Conservation (phyloP, 2,113 vertebrate genomes). For the Nibea albiflora region DNA sequence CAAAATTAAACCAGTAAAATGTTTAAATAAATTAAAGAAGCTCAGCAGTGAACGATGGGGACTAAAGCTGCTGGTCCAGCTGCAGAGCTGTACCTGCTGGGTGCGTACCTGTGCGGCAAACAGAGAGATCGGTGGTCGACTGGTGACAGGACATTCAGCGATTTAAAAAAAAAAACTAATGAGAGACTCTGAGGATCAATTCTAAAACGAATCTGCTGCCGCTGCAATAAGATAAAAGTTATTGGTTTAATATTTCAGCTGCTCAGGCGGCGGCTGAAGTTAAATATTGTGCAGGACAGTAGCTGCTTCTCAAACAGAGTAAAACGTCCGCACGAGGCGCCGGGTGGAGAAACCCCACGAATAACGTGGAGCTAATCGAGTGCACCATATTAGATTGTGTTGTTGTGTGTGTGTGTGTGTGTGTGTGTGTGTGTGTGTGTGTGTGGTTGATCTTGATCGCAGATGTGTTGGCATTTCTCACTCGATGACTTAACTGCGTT, state of each 20-base stretch:
- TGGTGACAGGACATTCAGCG: too few species aligned
- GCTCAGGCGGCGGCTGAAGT: background rate
- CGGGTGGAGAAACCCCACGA: background rate
- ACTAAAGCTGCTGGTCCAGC: too few species aligned
- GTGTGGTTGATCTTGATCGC: constrained; percentile 35
- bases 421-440: background rate
- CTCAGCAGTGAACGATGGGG: too few species aligned
- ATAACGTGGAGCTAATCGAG: constrained; percentile 13
- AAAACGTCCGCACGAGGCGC: background rate
- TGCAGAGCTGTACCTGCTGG: too few species aligned
- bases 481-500: constrained; percentile 48
- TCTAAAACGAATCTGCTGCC: too few species aligned
- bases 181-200: too few species aligned
- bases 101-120: too few species aligned
- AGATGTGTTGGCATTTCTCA: constrained; percentile 43
- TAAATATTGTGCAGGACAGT: background rate
- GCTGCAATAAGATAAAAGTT: background rate
- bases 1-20: too few species aligned
- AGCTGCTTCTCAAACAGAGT: fast-evolving
- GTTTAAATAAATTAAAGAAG: too few species aligned
- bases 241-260: background rate
- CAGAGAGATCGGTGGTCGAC: too few species aligned
- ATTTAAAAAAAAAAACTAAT: too few species aligned
- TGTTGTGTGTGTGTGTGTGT: background rate
- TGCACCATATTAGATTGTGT: background rate